These are phyloP conservation scores for Gerris lacustris DNA, from an alignment of 2,888 invertebrate species.

Conservation along the genomic window DNA sequence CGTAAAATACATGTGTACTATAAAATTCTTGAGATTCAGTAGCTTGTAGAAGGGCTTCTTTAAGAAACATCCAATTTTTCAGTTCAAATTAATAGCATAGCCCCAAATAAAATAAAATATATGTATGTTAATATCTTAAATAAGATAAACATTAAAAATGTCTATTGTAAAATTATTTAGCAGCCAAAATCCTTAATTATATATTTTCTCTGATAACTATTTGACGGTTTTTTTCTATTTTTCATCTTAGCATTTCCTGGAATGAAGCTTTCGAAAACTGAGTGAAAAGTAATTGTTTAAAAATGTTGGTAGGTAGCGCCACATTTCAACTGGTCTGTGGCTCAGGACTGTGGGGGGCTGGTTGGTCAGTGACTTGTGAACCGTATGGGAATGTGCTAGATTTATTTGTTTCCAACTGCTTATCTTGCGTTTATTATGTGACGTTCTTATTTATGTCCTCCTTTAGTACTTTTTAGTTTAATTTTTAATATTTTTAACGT, in stretches of 20 bases:
- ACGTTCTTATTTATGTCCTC: neutral
- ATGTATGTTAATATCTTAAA: too few relatives aligned
- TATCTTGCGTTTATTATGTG: slow-evolving; percentile 5
- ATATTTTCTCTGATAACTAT: too few relatives aligned
- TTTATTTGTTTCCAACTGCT: neutral
- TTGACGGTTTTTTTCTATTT: too few relatives aligned
- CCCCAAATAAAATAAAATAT: too few relatives aligned
- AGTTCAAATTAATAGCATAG: neutral
- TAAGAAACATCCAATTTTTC: neutral
- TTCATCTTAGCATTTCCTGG: too few relatives aligned
- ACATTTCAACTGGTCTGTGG: slow-evolving; percentile 17
- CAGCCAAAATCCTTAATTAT: too few relatives aligned
- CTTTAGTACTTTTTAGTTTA: neutral
- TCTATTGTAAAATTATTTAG: too few relatives aligned
- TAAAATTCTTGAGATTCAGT: neutral
- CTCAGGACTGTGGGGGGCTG: neutral
- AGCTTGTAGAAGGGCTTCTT: neutral
- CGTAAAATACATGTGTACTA: neutral
- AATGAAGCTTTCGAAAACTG: neutral
- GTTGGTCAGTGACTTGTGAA: neutral
- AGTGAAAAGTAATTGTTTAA: neutral
- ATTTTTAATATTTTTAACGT: neutral
- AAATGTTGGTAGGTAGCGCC: slow-evolving; percentile 14
- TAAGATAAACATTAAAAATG: too few relatives aligned
- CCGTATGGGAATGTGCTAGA: neutral